Percentiles rank a stretch among this genome's conserved stretches.
Evolutionary conservation across 2,797 vertebrate genomes (phyloP).

Genomic region (Podarcis siculus): DNA sequence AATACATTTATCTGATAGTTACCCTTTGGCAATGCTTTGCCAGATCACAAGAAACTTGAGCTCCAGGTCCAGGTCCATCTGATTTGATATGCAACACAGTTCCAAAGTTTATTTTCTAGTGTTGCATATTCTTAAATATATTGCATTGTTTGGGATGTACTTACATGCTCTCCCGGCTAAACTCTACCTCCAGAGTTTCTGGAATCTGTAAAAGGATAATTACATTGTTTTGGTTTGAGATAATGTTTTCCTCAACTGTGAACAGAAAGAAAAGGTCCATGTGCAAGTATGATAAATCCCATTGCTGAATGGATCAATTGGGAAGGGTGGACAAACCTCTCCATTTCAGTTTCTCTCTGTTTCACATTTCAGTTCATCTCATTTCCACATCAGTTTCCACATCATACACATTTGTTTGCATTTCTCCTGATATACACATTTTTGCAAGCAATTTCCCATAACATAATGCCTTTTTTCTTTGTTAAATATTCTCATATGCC

Average conservation of each 20-base stretch:
- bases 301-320: background rate
- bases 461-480: too few relatives aligned
- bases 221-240: background rate
- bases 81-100: background rate
- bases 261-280: background rate
- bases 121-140: background rate
- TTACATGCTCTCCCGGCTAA: conserved; percentile 81
- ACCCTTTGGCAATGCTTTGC: background rate
- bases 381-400: too few relatives aligned
- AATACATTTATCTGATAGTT: background rate
- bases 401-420: too few relatives aligned
- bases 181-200: conserved; percentile 81
- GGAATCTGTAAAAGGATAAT: conserved; percentile 70
- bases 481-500: too few relatives aligned
- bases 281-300: background rate
- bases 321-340: too few relatives aligned
- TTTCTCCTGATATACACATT: too few relatives aligned
- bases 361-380: too few relatives aligned
- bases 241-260: background rate
- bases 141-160: conserved; percentile 33
- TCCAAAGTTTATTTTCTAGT: background rate
- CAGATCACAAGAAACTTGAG: background rate
- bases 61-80: background rate
- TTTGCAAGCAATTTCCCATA: too few relatives aligned
- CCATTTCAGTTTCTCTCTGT: too few relatives aligned